Percentiles rank a stretch among this genome's conserved stretches.
Conservation (phyloP, 2,797 vertebrate species). For the Momotus momota region DNA sequence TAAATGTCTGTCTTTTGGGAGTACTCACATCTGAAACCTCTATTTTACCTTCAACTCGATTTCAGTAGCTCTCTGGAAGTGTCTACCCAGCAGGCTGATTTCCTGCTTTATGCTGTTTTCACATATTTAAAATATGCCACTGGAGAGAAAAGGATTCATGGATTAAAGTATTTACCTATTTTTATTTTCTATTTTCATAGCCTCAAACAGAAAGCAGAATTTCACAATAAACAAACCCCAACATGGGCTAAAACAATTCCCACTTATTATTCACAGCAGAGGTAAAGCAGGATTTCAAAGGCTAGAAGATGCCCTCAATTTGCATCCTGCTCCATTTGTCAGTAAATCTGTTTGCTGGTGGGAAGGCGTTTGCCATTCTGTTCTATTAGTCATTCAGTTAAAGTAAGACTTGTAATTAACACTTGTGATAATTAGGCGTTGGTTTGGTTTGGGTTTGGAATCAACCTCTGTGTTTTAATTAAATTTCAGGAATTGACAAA, state of each 20-base stretch:
- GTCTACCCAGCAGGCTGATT: neutral
- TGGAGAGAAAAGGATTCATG: neutral
- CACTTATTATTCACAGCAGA: constrained; percentile 74
- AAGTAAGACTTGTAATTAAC: constrained; percentile 76
- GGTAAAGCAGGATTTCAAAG: constrained; percentile 65
- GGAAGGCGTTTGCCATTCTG: constrained; percentile 65
- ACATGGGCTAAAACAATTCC: constrained; percentile 39
- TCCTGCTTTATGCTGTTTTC: neutral
- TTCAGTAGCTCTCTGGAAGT: neutral
- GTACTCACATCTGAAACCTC: neutral
- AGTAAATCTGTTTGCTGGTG: constrained; percentile 73
- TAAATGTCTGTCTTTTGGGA: neutral
- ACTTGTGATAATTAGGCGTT: constrained; percentile 68
- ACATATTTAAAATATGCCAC: neutral
- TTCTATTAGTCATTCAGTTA: constrained; percentile 74
- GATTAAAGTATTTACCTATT: constrained; percentile 4
- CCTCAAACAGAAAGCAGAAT: constrained; percentile 30
- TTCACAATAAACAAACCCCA: constrained; percentile 50
- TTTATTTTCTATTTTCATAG: constrained; percentile 28
- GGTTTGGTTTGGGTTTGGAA: constrained; percentile 44
- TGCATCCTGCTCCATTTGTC: constrained; percentile 73
- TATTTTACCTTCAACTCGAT: constrained; percentile 29
- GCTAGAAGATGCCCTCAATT: constrained; percentile 69
- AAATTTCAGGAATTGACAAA: constrained; percentile 58
- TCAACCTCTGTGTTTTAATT: constrained; percentile 70